These are phyloP conservation scores for Dicentrarchus labrax DNA, from an alignment of 2,113 vertebrate genomes.

Conservation along the genomic window DNA sequence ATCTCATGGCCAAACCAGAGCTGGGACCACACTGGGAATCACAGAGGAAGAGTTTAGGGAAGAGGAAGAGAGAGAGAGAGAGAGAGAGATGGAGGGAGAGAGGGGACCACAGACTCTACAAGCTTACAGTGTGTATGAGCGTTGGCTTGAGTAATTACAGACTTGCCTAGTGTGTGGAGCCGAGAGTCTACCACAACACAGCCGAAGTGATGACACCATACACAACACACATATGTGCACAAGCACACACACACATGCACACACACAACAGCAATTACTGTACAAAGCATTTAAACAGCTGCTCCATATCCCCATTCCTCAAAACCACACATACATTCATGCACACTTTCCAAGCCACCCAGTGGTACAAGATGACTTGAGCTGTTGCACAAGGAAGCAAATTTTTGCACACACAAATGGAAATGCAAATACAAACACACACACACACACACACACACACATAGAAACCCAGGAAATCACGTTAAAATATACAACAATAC, in stretches of 20 bases:
- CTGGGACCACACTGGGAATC: conserved; percentile 71
- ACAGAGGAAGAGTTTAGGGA: conserved; percentile 66
- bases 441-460: conserved; percentile 24
- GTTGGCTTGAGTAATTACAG: conserved; percentile 82
- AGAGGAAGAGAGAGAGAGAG: conserved; percentile 37
- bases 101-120: conserved; percentile 67
- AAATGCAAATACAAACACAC: conserved; percentile 27
- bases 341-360: conserved; percentile 70
- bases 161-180: conserved; percentile 82
- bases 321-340: conserved; percentile 67
- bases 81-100: background rate
- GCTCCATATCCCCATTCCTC: conserved; percentile 64
- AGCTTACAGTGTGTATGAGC: conserved; percentile 74
- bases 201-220: conserved; percentile 80
- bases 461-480: background rate
- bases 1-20: conserved; percentile 72
- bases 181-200: conserved; percentile 86
- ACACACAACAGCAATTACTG: conserved; percentile 61
- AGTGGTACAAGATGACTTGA: conserved; percentile 37
- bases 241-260: conserved; percentile 21
- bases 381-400: conserved; percentile 48
- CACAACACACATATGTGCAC: conserved; percentile 52
- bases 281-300: conserved; percentile 82
- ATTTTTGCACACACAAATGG: conserved; percentile 23
- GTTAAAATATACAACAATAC: conserved; percentile 29